Evolutionary conservation across 2,888 invertebrate species (phyloP).

Genomic region (Rhagium mordax): DNA sequence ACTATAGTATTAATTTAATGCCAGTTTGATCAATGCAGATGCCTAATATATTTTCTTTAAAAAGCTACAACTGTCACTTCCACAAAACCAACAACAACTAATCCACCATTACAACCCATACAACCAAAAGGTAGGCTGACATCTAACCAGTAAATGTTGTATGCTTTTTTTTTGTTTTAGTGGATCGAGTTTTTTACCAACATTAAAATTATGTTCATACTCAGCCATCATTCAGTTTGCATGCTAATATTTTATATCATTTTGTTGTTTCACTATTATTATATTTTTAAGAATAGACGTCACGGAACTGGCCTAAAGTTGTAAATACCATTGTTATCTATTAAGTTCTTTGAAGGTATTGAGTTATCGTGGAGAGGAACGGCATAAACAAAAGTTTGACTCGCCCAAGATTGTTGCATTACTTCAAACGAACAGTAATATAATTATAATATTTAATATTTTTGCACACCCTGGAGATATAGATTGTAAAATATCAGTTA

Average conservation of each 20-base stretch:
- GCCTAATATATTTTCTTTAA: slow-evolving; percentile 46
- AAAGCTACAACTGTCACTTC: slow-evolving; percentile 65
- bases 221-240: neutral
- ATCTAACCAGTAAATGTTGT: slow-evolving; percentile 47
- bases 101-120: slow-evolving; percentile 63
- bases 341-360: neutral
- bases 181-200: neutral
- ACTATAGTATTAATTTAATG: neutral
- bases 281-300: neutral
- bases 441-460: too few relatives aligned
- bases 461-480: too few relatives aligned
- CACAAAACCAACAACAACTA: slow-evolving; percentile 65
- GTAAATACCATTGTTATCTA: neutral
- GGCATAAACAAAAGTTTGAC: too few relatives aligned
- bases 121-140: slow-evolving; percentile 69
- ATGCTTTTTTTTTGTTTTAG: slow-evolving; percentile 19
- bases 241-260: neutral
- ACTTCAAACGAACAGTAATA: too few relatives aligned
- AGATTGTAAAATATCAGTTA: too few relatives aligned
- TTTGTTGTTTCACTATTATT: neutral
- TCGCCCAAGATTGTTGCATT: too few relatives aligned
- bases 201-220: neutral
- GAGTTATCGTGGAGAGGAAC: too few relatives aligned
- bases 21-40: neutral
- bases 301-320: neutral